These are phyloP conservation scores for Cebus imitator DNA, from an alignment of 2,113 vertebrate species.

Conservation along the genomic window DNA sequence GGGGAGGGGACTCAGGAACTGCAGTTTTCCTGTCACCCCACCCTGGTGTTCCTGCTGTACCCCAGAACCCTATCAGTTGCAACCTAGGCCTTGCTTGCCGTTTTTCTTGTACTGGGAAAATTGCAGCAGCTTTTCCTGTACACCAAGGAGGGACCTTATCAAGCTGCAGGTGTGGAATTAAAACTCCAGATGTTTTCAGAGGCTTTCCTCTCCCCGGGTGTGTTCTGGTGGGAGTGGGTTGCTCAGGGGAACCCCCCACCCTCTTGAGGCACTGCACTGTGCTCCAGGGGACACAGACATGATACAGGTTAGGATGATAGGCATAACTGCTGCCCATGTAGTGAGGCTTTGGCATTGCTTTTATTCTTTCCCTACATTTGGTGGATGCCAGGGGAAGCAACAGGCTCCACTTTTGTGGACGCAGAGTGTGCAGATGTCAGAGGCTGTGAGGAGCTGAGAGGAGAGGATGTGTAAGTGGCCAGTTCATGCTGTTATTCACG, in stretches of 20 bases:
- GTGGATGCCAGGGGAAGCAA: background rate
- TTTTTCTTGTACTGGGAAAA: background rate
- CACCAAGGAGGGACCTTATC: background rate
- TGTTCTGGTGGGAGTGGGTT: background rate
- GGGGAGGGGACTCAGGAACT: background rate
- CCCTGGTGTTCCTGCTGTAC: no score
- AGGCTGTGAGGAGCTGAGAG: background rate
- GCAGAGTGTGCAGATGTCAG: background rate
- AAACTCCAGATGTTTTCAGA: background rate
- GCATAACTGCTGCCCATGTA: no score
- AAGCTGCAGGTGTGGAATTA: background rate
- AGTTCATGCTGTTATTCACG: background rate
- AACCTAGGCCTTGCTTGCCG: no score
- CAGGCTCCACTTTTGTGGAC: background rate
- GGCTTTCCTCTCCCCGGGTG: background rate
- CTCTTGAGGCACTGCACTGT: background rate
- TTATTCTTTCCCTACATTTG: background rate
- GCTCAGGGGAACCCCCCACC: background rate
- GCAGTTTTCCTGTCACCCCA: background rate
- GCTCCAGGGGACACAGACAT: background rate
- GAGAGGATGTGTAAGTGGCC: background rate
- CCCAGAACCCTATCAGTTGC: background rate
- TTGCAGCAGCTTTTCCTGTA: background rate
- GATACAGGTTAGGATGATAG: background rate
- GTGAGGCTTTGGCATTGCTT: background rate